These are phyloP conservation scores for Trichonephila clavipes DNA, from an alignment of 1,140 invertebrate species.

Conservation along the genomic window DNA sequence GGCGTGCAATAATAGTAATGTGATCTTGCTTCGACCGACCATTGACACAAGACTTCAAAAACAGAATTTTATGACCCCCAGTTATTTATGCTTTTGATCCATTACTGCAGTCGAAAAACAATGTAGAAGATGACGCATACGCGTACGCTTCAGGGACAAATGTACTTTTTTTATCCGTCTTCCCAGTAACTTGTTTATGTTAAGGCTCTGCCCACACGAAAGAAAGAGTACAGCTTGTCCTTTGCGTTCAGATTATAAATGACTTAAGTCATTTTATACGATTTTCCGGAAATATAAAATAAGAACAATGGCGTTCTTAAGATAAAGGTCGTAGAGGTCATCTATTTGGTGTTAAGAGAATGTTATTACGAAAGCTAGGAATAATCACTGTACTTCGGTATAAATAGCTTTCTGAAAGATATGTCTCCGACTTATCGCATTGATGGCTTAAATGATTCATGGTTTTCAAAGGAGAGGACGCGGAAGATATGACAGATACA, in stretches of 20 bases:
- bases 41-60: not conserved
- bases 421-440: not conserved
- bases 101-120: not conserved
- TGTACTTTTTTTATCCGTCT: not conserved
- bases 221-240: not conserved
- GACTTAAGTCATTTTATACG: not conserved
- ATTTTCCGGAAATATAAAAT: slow-evolving; percentile 28
- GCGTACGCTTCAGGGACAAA: slow-evolving; percentile 10
- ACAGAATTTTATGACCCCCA: not conserved
- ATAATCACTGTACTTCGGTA: not conserved
- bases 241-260: not conserved
- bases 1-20: not conserved
- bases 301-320: not conserved
- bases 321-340: not conserved
- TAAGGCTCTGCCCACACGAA: not conserved
- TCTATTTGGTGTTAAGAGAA: not conserved
- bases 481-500: too few relatives aligned
- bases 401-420: not conserved
- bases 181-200: slow-evolving; percentile 12
- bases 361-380: not conserved
- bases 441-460: too few relatives aligned
- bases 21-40: not conserved
- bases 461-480: too few relatives aligned
- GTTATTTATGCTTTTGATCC: slow-evolving; percentile 15
- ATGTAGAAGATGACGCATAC: slow-evolving; percentile 11